These are phyloP conservation scores for Drosophila willistoni DNA, from an alignment of 1,140 invertebrate genomes.

Conservation along the genomic window DNA sequence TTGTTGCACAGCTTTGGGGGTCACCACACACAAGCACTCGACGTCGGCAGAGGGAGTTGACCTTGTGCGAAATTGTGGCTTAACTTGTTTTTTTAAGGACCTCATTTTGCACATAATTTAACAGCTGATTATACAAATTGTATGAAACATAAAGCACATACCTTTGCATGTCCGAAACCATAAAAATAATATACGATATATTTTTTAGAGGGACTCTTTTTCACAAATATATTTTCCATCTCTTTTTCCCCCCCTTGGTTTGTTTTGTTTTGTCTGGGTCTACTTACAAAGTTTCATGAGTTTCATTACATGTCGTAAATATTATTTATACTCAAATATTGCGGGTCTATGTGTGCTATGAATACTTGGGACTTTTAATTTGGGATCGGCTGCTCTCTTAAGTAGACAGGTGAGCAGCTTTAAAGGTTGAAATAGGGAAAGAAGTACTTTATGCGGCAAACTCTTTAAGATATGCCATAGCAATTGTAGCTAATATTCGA, in stretches of 20 bases:
- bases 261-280: slow-evolving; percentile 12
- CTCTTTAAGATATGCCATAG: too few relatives aligned
- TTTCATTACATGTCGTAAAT: slow-evolving; percentile 71
- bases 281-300: slow-evolving; percentile 49
- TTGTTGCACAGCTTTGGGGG: slow-evolving; percentile 36
- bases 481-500: too few relatives aligned
- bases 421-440: neutral
- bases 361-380: neutral
- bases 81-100: slow-evolving; percentile 14
- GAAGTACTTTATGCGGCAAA: too few relatives aligned
- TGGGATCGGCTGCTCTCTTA: neutral
- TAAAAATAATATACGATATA: slow-evolving; percentile 65
- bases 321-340: slow-evolving; percentile 6
- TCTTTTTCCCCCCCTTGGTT: neutral
- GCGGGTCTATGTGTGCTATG: neutral
- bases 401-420: neutral
- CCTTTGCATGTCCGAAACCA: slow-evolving; percentile 71
- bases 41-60: slow-evolving; percentile 8
- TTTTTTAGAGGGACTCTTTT: neutral
- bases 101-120: slow-evolving; percentile 71
- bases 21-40: slow-evolving; percentile 8
- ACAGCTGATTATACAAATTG: slow-evolving; percentile 74
- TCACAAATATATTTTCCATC: too few relatives aligned
- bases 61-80: slow-evolving; percentile 26
- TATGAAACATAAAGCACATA: slow-evolving; percentile 5